Evolutionary conservation across 2,888 invertebrate genomes (phyloP).

Genomic region (Leptura quadrifasciata): DNA sequence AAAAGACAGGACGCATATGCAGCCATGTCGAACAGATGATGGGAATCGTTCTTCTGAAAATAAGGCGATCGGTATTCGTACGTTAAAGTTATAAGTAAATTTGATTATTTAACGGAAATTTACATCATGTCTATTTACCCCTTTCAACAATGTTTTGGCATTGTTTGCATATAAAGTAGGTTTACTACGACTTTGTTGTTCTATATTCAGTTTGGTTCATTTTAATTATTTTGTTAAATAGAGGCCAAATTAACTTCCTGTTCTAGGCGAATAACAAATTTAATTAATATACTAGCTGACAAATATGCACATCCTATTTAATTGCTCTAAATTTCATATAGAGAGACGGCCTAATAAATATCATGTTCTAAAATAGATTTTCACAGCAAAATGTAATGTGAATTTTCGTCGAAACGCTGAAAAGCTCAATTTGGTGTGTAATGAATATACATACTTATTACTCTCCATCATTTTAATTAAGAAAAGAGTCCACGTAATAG

Average conservation of each 20-base stretch:
- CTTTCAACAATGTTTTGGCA: not conserved
- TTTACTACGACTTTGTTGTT: not conserved
- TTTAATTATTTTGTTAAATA: conserved; percentile 7
- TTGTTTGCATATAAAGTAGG: not conserved
- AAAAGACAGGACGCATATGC: not conserved
- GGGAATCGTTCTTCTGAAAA: conserved; percentile 11
- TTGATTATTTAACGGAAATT: not conserved
- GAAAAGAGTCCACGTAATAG: too few species aligned
- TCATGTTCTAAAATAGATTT: not conserved
- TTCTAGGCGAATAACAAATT: not conserved
- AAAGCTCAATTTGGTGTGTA: too few species aligned
- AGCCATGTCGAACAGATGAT: conserved; percentile 5
- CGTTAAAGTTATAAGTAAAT: conserved; percentile 8
- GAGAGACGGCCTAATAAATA: not conserved
- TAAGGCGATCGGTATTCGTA: conserved; percentile 19
- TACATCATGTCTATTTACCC: not conserved
- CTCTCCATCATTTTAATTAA: too few species aligned
- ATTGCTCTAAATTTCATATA: not conserved
- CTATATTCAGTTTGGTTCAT: not conserved
- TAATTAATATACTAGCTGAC: conserved; percentile 1
- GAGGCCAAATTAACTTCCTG: not conserved
- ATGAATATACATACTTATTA: too few species aligned
- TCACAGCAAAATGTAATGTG: too few species aligned
- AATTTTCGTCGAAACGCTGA: too few species aligned
- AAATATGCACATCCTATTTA: conserved; percentile 7